Base-by-base conservation (phyloP, 2,113 vertebrate genomes). In the Speoplatyrhinus poulsoni region DNA sequence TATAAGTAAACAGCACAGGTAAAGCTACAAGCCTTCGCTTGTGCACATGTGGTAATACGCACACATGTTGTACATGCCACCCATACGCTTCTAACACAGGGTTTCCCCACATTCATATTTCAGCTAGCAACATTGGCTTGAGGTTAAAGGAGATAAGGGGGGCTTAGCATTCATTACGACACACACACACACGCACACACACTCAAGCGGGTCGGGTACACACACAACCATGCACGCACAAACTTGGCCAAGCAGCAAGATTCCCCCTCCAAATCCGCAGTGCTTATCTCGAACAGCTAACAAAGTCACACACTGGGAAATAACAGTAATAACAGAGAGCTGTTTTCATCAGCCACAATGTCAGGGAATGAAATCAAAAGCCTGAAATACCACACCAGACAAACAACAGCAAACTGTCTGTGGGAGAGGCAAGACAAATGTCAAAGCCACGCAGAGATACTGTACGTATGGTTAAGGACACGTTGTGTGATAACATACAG, bases 101-200 rank as follows among this genome's bases (percentile, higher is more conserved):
- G 56, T 84, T 76, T 82, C 74, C 49, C 69, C 77, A 68, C 79
- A 56, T 72, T 82, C 73, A 71, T 78, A 81, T 85, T 70, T 70
- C 62, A 77, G 76, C 74, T 67, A 50, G 82, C 81, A 85, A 77
- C 80, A 81, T 71, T 79, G 86, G 85, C 84, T 87, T 13, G 80
- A 88, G 86, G 89, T 86, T 88, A 77, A 85, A 84, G 82, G 76
- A 83, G 88, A 92, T 92, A 89, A 87, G 79, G 83, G 69, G 79
- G 89, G 90, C 88, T 92, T 90, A 91, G 82, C 83, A 89, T 90
- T 90, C 80, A 91, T 91, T 88, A 92, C 80, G 67, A 60, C 68
- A 50, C 4, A 70, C 57, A 61, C 17, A 61, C 32, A 50, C 15
- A 59, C 46, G 48, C 33, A 5, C n/a, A 68, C 53, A 26, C 50